phyloP scores from a whole-genome alignment of 2,888 invertebrate genomes.

The Monoplex corrugatus region DNA sequence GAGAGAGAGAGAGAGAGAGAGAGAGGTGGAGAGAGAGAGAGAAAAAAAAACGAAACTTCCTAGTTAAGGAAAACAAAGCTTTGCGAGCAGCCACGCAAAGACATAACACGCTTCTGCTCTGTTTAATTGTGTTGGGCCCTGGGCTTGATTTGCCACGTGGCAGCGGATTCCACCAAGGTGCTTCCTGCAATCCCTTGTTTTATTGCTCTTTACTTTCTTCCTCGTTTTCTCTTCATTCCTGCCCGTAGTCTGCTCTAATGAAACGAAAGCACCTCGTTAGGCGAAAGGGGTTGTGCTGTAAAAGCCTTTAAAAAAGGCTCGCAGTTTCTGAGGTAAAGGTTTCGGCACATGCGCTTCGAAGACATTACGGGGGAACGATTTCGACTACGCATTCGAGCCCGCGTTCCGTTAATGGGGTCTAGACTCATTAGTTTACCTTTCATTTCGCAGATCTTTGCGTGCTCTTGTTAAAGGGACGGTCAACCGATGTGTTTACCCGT shows the following conservation, averaged over 20 bases:
- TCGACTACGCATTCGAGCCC: neutral
- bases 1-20: neutral
- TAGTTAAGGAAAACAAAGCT: slow-evolving; percentile 30
- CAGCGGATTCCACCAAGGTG: neutral
- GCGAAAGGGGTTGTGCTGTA: slow-evolving; percentile 1
- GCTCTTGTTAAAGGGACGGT: neutral
- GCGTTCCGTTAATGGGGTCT: neutral
- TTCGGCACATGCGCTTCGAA: neutral
- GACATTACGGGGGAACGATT: slow-evolving; percentile 18
- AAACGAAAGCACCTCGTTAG: slow-evolving; percentile 42
- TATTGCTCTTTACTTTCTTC: slow-evolving; percentile 32
- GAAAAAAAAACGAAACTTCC: neutral
- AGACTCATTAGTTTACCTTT: slow-evolving; percentile 30
- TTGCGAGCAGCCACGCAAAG: slow-evolving; percentile 28
- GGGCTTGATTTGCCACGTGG: slow-evolving; percentile 33
- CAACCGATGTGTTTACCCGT: slow-evolving; percentile 9
- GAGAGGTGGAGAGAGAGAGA: neutral
- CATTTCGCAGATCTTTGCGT: neutral
- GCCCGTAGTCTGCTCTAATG: neutral
- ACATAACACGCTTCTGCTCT: slow-evolving; percentile 22
- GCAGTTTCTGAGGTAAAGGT: slow-evolving; percentile 31
- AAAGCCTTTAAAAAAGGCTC: neutral
- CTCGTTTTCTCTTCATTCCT: slow-evolving; percentile 12
- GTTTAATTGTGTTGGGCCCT: slow-evolving; percentile 27
- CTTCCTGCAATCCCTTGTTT: neutral